Percentiles rank a stretch among this genome's conserved stretches.
These are phyloP conservation scores for Arge pagana DNA, from an alignment of 2,888 invertebrate species.

Conservation along the genomic window DNA sequence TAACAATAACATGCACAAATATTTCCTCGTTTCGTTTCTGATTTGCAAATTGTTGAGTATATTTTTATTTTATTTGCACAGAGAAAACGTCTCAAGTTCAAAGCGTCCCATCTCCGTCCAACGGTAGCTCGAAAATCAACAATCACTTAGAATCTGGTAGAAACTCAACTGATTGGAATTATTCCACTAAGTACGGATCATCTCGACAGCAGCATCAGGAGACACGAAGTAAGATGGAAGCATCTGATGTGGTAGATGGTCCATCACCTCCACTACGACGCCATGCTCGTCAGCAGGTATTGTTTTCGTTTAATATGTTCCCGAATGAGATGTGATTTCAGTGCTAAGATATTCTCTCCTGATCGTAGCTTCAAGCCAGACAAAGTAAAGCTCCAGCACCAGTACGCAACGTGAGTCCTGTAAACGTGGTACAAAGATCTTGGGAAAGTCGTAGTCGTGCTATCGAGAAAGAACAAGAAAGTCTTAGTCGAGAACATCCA, in stretches of 20 bases:
- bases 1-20: no score
- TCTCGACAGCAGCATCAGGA: constrained; percentile 22
- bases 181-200: constrained; percentile 40
- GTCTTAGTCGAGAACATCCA: constrained; percentile 1
- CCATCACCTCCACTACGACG: constrained; percentile 51
- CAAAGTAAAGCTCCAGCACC: constrained; percentile 36
- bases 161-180: constrained; percentile 40
- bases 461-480: constrained; percentile 24
- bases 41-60: neutral
- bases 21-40: no score
- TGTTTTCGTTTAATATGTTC: no score
- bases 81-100: constrained; percentile 31
- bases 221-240: constrained; percentile 29
- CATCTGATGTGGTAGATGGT: constrained; percentile 33
- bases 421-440: constrained; percentile 51
- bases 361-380: constrained; percentile 36
- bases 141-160: constrained; percentile 39
- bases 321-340: no score
- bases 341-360: neutral
- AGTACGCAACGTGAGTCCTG: constrained; percentile 42
- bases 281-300: constrained; percentile 46
- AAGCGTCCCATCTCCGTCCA: no score
- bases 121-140: constrained; percentile 34
- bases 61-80: constrained; percentile 22
- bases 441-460: constrained; percentile 51